A percentile compares a stretch with the other conserved stretches of the same genome.
Evolutionary conservation across 2,113 vertebrate genomes (phyloP).

Genomic region (Pipra filicauda): DNA sequence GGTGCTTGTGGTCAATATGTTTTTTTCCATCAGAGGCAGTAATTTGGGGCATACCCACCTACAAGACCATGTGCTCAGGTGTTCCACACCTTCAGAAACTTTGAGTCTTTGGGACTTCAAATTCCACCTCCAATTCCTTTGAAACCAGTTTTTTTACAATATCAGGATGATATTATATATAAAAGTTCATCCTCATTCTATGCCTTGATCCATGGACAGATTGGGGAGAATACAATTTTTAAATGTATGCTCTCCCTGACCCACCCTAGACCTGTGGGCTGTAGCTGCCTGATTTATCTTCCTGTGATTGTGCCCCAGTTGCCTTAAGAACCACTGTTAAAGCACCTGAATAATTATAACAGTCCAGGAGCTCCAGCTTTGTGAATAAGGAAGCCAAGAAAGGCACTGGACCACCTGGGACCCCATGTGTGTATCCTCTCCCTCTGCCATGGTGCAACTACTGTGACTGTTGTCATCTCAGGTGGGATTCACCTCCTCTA

Average conservation of each 20-base stretch:
- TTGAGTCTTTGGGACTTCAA: neutral
- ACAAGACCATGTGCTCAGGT: neutral
- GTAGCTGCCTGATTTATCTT: neutral
- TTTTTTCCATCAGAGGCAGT: neutral
- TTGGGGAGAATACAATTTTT: neutral
- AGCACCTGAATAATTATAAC: neutral
- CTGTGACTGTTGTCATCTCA: neutral
- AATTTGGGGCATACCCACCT: neutral
- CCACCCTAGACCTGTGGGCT: neutral
- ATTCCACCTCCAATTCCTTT: neutral
- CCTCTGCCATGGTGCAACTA: neutral
- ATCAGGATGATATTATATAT: neutral
- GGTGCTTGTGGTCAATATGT: neutral
- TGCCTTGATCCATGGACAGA: neutral
- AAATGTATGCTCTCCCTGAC: neutral
- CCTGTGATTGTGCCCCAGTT: neutral
- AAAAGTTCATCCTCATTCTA: neutral
- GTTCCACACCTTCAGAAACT: neutral
- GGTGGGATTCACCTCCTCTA: neutral
- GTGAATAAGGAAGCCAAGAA: neutral
- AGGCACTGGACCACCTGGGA: neutral
- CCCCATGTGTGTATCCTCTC: rapidly evolving
- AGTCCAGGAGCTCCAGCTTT: neutral
- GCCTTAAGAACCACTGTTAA: neutral
- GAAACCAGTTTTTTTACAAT: neutral